Conservation (phyloP, 2,888 invertebrate genomes). For the Bellardia bayeri region DNA sequence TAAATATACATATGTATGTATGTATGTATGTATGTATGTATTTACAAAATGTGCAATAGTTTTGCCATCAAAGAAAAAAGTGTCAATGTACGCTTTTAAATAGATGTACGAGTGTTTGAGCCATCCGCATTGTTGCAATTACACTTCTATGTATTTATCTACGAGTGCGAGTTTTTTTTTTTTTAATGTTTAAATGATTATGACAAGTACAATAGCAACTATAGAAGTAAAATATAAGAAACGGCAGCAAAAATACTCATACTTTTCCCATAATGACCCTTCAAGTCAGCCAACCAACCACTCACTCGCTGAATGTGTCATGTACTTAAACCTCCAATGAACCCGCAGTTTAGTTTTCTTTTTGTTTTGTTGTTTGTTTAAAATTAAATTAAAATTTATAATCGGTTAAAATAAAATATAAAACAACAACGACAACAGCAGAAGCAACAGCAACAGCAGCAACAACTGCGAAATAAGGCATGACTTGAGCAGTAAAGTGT, state of each 20-base stretch:
- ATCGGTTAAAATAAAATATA: neutral
- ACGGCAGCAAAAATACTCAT: slow-evolving; percentile 8
- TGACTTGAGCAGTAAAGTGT: slow-evolving; percentile 5
- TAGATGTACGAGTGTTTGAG: neutral
- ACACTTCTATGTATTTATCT: too few species aligned
- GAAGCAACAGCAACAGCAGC: too few species aligned
- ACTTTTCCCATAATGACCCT: slow-evolving; percentile 40
- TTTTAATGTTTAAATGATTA: slow-evolving; percentile 24
- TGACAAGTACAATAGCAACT: slow-evolving; percentile 13
- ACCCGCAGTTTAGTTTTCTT: slow-evolving; percentile 30
- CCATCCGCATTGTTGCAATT: too few species aligned
- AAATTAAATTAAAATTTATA: slow-evolving; percentile 39
- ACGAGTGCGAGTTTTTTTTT: neutral
- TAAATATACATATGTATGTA: too few species aligned
- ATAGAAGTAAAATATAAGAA: slow-evolving; percentile 17
- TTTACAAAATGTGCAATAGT: too few species aligned
- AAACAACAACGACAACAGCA: neutral
- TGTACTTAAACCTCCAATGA: slow-evolving; percentile 56
- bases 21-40: too few species aligned
- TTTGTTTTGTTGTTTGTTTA: neutral
- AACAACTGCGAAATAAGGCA: neutral
- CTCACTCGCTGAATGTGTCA: slow-evolving; percentile 15
- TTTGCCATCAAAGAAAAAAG: neutral
- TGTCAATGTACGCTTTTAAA: slow-evolving; percentile 45
- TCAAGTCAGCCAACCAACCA: slow-evolving; percentile 38